Evolutionary conservation across 1,140 invertebrate species (phyloP), one percentile per base, ranked within the genome.

Genomic region (Amyelois transitella): DNA sequence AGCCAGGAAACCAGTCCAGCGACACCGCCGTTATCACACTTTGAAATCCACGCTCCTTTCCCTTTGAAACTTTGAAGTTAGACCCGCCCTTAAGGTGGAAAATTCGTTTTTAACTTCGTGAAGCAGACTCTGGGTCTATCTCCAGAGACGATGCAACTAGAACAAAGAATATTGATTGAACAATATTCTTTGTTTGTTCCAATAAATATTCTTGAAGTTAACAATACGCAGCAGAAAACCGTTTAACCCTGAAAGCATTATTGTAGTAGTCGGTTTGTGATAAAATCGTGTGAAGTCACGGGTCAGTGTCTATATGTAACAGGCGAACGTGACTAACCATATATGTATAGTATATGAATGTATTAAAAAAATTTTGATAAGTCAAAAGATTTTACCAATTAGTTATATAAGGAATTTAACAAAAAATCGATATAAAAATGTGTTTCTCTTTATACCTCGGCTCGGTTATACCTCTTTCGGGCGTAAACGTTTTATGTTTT

Each of bases 1-100:
- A 72, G 63, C 61, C 38, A 14, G 28, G 28, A 55, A 49, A 55
- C 47, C 45, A 55, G 53, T 50, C 44, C 20, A 18, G 38, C 28
- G 53, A 49, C 45, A 43, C 52, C 18, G 43, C 52, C 22, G 45
- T 54, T 54, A 54, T 54, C 52, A 44, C 43, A 48, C 22, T 47
- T 17, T n/a, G 6, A 54, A 48, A 48, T n/a, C 12, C 32, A 38
- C 8, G 32, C 17, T 38, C n/a, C 17, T 14, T 14, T 38, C 32
- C 32, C 32, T 8, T 14, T 38, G n/a, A 14, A 14, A 4, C 32
- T 28, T 10, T 28, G 7, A 28, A 28, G 7, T 28, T 28, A 28
- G 25, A 28, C 7, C 25, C 25, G 2, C 7, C 25, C 2, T 28
- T 3, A 28, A 12, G 25, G 7, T 10, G 3, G 7, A 2, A 8